Conservation (phyloP, 2,888 invertebrate species). For the Drosophila pseudotalamancana region DNA sequence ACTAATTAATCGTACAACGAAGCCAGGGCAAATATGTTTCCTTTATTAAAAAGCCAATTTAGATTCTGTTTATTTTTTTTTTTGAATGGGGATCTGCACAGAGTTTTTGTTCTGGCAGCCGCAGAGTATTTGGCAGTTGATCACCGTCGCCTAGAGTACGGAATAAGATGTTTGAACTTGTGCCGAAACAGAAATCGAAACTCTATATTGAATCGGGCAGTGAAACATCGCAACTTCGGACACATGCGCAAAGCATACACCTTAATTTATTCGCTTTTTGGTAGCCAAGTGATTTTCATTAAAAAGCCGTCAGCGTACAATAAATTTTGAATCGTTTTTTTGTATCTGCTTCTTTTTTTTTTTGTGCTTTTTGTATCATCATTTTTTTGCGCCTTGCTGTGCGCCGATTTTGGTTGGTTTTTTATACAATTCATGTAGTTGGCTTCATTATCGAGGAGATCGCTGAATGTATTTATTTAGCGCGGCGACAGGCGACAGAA, state of each 20-base stretch:
- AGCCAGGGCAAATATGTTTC: no score
- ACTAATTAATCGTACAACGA: no score
- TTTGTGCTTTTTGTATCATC: conserved; percentile 27
- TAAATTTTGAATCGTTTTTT: conserved; percentile 71
- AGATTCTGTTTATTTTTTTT: no score
- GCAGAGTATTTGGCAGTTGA: neutral
- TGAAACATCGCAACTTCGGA: conserved; percentile 43
- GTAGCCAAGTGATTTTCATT: conserved; percentile 78
- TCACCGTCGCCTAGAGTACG: neutral
- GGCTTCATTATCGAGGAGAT: conserved; percentile 64
- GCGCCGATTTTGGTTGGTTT: conserved; percentile 51
- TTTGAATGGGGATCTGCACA: no score
- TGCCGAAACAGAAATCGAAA: conserved; percentile 52
- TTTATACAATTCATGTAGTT: conserved; percentile 35
- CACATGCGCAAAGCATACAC: conserved; percentile 50
- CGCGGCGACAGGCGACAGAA: conserved; percentile 66
- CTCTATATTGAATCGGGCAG: conserved; percentile 12
- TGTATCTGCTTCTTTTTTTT: conserved; percentile 7
- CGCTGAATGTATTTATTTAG: conserved; percentile 69
- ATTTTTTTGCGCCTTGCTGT: conserved; percentile 56
- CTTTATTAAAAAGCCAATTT: no score
- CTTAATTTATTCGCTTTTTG: conserved; percentile 74
- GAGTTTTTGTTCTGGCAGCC: no score
- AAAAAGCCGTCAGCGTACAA: conserved; percentile 79
- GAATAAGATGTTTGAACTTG: conserved; percentile 52